Evolutionary conservation across 2,113 vertebrate genomes (phyloP).

Genomic region (Lanius ludovicianus): DNA sequence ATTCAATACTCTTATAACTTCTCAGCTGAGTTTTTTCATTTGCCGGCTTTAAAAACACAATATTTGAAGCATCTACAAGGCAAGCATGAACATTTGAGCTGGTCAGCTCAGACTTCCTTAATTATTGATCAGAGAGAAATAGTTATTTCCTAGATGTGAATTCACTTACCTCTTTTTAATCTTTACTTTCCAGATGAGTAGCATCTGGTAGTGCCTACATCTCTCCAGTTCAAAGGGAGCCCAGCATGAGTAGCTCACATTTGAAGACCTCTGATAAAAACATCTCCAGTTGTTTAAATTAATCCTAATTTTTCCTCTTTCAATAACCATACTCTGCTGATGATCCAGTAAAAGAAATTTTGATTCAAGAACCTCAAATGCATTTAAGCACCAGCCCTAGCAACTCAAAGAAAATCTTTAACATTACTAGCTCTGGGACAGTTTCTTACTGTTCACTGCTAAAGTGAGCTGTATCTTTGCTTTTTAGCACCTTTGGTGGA

Average conservation of each 20-base stretch:
- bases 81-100: neutral
- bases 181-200: neutral
- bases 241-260: neutral
- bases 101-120: neutral
- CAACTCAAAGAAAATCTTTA: neutral
- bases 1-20: neutral
- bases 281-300: neutral
- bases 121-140: neutral
- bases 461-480: neutral
- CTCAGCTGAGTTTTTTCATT: neutral
- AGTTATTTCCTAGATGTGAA: neutral
- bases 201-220: neutral
- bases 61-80: neutral
- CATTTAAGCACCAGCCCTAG: neutral
- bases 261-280: neutral
- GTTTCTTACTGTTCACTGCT: neutral
- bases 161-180: neutral
- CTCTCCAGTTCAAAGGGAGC: neutral
- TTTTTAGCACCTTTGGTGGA: neutral
- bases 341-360: neutral
- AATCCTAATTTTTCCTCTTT: neutral
- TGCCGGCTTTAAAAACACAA: neutral
- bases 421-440: neutral
- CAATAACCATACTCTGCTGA: neutral
- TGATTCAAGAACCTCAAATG: neutral